Base-by-base conservation (phyloP, 2,888 invertebrate genomes). In the Falcaria lacertinaria region DNA sequence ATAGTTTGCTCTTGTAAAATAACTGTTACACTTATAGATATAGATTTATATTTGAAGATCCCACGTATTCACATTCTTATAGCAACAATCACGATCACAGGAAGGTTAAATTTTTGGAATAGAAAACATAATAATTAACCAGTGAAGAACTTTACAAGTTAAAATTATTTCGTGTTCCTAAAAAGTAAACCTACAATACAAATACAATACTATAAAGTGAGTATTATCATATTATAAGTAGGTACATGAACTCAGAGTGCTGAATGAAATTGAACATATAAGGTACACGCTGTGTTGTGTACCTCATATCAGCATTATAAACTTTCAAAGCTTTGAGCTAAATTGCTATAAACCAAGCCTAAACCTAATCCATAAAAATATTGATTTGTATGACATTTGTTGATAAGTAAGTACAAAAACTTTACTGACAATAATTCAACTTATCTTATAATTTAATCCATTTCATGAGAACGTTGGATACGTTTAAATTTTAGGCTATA, bases 31-130 rank as follows among this genome's bases (percentile, higher is more conserved):
- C 62, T 76, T 69, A 73, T 66, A 62, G 54, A 74, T 74, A 73
- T 66, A 63, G 54, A 72, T 73, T 72, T 66, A 78, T 76, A 71
- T 76, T 73, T 80, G 76, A 83, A 84, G 81, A 79, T 77, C 59
- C 74, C 80, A 84, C 74, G 70, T 83, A 77, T 70, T 78, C 69
- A 75, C 72, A 76, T 78, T 77, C 70, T 66, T 78, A 78, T 79
- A 84, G 76, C 79, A 78, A 83, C 80, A 79, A 77, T 69, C 84
- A 89, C 88, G 65, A 84, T 84, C 87, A 87, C 86, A 86, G 88
- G 86, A 85, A 88, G 80, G 82, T 82, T 71, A 78, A 86, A 83
- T 81, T 71, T 74, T 79, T 75, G 82, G 86, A 82, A 88, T 86
- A 87, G 74, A 85, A 88, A 89, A 87, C 76, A 78, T 82, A 80